Percentiles rank a stretch among this genome's conserved stretches.
These are phyloP conservation scores for Pomatostomus ruficeps DNA, from an alignment of 2,113 vertebrate genomes.

Conservation along the genomic window DNA sequence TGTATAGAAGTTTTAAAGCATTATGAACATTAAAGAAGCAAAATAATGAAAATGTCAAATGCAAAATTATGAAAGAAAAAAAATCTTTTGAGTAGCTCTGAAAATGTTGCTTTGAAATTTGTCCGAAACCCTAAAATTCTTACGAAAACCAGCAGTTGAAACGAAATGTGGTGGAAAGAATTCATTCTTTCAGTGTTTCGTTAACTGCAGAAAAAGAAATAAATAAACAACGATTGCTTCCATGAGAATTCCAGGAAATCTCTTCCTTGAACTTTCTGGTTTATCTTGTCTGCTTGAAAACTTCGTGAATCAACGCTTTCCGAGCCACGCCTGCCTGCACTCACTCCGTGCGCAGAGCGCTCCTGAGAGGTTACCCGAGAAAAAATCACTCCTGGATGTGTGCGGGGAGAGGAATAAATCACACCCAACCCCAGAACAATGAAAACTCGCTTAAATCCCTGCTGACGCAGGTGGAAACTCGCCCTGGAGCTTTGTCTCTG, in stretches of 20 bases:
- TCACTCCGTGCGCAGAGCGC: background rate
- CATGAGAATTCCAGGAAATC: background rate
- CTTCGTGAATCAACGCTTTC: background rate
- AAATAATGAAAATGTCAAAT: background rate
- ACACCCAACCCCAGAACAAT: background rate
- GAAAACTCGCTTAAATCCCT: background rate
- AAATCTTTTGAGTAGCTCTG: background rate
- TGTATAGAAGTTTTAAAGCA: background rate
- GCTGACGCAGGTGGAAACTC: background rate
- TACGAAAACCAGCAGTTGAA: background rate
- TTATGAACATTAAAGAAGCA: background rate
- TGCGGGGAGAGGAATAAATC: background rate
- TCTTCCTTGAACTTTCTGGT: background rate
- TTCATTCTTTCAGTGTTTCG: background rate
- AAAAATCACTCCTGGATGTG: background rate
- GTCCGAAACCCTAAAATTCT: background rate
- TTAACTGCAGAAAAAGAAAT: background rate
- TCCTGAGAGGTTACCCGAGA: background rate
- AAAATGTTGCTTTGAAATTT: background rate
- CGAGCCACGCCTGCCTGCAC: background rate
- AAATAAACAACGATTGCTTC: background rate
- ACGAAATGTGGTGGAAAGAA: background rate
- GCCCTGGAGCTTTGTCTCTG: background rate
- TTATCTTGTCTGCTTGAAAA: background rate
- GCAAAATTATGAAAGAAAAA: background rate